A percentile compares a stretch with the other conserved stretches of the same genome.
These are phyloP conservation scores for Genyomyrus donnyi DNA, from an alignment of 2,113 vertebrate species.

Conservation along the genomic window DNA sequence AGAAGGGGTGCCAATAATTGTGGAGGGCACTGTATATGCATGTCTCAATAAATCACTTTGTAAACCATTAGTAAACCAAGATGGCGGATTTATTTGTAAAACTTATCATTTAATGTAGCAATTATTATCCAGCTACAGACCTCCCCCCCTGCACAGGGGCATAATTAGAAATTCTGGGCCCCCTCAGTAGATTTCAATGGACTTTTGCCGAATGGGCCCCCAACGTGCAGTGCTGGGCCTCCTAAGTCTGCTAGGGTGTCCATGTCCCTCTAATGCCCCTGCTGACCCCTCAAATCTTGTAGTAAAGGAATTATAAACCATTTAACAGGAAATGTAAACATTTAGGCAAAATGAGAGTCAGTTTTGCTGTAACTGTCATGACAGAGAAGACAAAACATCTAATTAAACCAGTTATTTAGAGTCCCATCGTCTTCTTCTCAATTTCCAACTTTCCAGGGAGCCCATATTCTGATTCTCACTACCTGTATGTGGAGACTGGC, in stretches of 20 bases:
- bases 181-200: not conserved
- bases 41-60: not conserved
- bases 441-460: not conserved
- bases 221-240: not conserved
- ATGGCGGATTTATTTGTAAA: too few relatives aligned
- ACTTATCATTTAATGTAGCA: not conserved
- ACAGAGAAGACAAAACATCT: conserved; percentile 27
- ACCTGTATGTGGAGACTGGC: not conserved
- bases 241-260: not conserved
- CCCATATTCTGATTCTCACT: not conserved
- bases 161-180: not conserved
- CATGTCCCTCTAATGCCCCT: not conserved
- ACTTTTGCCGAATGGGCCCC: too few relatives aligned
- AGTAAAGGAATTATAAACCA: conserved; percentile 34
- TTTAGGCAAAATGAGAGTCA: conserved; percentile 28
- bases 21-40: not conserved
- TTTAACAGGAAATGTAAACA: conserved; percentile 37
- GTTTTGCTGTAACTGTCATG: not conserved
- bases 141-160: not conserved
- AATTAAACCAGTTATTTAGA: conserved; percentile 26
- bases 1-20: too few relatives aligned
- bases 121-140: not conserved
- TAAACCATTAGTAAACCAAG: not conserved
- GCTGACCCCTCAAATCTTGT: not conserved
- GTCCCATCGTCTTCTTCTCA: not conserved